phyloP scores from a whole-genome alignment of 2,797 vertebrate species.

The Myotis findleyi region DNA sequence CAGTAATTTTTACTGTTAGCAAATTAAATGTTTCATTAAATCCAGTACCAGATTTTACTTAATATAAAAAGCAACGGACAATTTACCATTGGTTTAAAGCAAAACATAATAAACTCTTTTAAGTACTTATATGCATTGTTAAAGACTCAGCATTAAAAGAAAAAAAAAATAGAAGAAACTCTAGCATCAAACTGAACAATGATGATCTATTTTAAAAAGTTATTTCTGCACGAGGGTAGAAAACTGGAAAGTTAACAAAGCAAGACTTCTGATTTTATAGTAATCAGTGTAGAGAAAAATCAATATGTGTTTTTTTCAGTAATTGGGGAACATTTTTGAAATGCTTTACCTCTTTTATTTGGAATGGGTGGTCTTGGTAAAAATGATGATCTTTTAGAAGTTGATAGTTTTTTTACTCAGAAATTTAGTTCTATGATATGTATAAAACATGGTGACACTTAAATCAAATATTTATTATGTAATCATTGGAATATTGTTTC shows the following conservation, averaged over 20 bases:
- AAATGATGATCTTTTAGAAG: not conserved
- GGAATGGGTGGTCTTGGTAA: not conserved
- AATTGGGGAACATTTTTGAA: conserved; percentile 12
- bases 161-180: not conserved
- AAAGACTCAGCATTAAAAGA: not conserved
- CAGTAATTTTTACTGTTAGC: not conserved
- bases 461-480: conserved; percentile 36
- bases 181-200: not conserved
- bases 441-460: not conserved
- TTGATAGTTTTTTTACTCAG: not conserved
- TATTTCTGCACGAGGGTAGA: not conserved
- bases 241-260: not conserved
- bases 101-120: not conserved
- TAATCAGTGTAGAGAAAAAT: not conserved
- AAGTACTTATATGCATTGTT: not conserved
- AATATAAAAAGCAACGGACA: not conserved
- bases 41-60: not conserved
- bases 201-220: not conserved
- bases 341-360: conserved; percentile 5
- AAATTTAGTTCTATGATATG: not conserved
- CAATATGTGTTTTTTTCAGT: not conserved
- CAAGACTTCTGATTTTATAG: not conserved
- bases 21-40: not conserved
- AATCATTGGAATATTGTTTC: not conserved
- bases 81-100: not conserved